These are phyloP conservation scores for Synergus gifuensis DNA, from an alignment of 2,888 invertebrate species.

Conservation along the genomic window DNA sequence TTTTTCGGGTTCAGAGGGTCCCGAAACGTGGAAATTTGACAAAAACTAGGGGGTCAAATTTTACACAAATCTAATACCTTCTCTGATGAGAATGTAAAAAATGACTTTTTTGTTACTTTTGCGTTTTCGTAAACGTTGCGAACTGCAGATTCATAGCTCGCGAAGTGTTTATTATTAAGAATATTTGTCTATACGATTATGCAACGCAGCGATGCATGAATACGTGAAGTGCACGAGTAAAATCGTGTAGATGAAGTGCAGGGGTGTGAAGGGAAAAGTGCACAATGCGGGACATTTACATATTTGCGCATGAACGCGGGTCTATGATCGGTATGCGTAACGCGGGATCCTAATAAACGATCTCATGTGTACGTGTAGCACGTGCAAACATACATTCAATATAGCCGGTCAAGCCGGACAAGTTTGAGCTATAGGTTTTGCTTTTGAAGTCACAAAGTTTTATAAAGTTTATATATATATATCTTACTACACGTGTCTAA, in stretches of 20 bases:
- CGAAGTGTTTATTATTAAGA: slow-evolving; percentile 13
- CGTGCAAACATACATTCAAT: slow-evolving; percentile 7
- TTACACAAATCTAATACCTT: too few relatives aligned
- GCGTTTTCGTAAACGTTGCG: not conserved
- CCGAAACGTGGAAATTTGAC: too few relatives aligned
- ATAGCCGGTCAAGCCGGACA: not conserved
- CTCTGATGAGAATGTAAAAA: too few relatives aligned
- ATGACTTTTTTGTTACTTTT: too few relatives aligned
- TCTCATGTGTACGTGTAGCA: not conserved
- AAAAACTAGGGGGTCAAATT: too few relatives aligned
- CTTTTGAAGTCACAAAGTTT: not conserved
- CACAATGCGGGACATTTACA: slow-evolving; percentile 35
- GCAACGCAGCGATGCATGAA: slow-evolving; percentile 32
- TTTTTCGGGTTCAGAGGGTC: too few relatives aligned
- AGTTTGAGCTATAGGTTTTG: not conserved
- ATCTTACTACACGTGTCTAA: not conserved
- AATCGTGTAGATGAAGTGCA: slow-evolving; percentile 1
- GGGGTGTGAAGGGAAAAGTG: slow-evolving; percentile 15
- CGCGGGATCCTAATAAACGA: slow-evolving; percentile 11
- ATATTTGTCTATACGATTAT: slow-evolving; percentile 32
- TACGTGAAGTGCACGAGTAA: slow-evolving; percentile 1
- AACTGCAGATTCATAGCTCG: not conserved
- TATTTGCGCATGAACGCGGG: slow-evolving; percentile 26
- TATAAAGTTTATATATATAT: not conserved
- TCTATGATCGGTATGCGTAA: slow-evolving; percentile 21